phyloP scores from a whole-genome alignment of 1,140 invertebrate genomes.

The Cryptotermes secundus region DNA sequence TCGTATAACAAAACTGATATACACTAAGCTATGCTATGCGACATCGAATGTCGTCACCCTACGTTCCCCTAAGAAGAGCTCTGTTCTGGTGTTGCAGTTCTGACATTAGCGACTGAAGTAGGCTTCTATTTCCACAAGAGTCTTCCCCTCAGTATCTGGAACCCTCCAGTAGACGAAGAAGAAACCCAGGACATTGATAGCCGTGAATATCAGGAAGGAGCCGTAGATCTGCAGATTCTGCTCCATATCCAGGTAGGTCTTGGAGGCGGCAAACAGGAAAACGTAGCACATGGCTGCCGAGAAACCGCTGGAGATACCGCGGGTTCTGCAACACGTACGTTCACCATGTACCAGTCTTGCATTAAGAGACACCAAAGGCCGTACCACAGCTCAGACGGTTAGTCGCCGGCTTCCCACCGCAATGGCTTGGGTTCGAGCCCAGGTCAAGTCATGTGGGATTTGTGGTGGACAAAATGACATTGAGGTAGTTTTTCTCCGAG shows the following conservation, averaged over 20 bases:
- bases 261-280: slow-evolving; percentile 61
- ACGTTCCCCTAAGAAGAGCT: too few species aligned
- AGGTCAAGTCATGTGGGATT: too few species aligned
- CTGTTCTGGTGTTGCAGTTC: too few species aligned
- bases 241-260: slow-evolving; percentile 59
- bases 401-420: too few species aligned
- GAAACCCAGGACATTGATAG: slow-evolving; percentile 57
- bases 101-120: slow-evolving; percentile 26
- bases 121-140: slow-evolving; percentile 53
- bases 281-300: slow-evolving; percentile 59
- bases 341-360: not conserved
- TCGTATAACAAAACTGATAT: too few species aligned
- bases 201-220: slow-evolving; percentile 62
- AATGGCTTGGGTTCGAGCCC: too few species aligned
- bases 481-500: too few species aligned
- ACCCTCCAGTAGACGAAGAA: slow-evolving; percentile 54
- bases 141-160: slow-evolving; percentile 60
- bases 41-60: too few species aligned
- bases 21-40: too few species aligned
- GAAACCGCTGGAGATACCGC: slow-evolving; percentile 57
- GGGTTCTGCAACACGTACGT: slow-evolving; percentile 47
- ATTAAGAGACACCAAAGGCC: too few species aligned
- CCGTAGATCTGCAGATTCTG: slow-evolving; percentile 54
- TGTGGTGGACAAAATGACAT: too few species aligned
- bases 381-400: too few species aligned